Conservation (phyloP, 1,140 invertebrate genomes). For the Mizuhopecten yessoensis region DNA sequence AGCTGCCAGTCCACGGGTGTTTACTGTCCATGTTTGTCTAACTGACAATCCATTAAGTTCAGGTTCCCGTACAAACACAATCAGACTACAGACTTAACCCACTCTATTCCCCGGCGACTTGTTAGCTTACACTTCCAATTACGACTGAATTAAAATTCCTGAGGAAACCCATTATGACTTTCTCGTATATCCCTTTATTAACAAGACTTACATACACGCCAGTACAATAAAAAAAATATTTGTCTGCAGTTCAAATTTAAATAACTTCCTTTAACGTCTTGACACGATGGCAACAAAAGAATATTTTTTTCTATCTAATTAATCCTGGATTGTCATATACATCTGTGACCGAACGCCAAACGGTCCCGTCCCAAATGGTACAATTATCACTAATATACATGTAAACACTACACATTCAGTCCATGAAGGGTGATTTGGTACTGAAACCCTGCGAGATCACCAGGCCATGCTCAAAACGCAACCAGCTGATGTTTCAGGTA, state of each 20-base stretch:
- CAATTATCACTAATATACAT: too few relatives aligned
- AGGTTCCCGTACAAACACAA: conserved; percentile 11
- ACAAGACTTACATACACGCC: background rate
- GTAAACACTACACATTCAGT: background rate
- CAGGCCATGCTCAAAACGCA: too few relatives aligned
- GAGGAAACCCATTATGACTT: background rate
- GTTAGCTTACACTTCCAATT: conserved; percentile 19
- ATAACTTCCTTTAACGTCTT: background rate
- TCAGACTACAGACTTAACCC: background rate
- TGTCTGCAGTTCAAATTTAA: background rate
- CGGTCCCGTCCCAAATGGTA: background rate
- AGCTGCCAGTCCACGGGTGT: conserved; percentile 1
- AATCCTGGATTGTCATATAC: background rate
- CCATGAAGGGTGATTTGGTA: too few relatives aligned
- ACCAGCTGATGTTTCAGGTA: too few relatives aligned
- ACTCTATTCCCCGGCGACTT: background rate
- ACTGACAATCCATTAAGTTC: background rate
- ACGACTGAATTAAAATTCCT: conserved; percentile 11
- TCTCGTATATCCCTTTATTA: background rate
- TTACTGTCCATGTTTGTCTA: conserved; percentile 32
- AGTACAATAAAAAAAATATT: background rate
- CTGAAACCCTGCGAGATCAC: too few relatives aligned
- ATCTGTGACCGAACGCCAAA: background rate
- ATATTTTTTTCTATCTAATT: background rate
- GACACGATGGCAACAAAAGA: background rate